phyloP scores from a whole-genome alignment of 2,797 vertebrate species.

The Oryzias dopingdopingensis region DNA sequence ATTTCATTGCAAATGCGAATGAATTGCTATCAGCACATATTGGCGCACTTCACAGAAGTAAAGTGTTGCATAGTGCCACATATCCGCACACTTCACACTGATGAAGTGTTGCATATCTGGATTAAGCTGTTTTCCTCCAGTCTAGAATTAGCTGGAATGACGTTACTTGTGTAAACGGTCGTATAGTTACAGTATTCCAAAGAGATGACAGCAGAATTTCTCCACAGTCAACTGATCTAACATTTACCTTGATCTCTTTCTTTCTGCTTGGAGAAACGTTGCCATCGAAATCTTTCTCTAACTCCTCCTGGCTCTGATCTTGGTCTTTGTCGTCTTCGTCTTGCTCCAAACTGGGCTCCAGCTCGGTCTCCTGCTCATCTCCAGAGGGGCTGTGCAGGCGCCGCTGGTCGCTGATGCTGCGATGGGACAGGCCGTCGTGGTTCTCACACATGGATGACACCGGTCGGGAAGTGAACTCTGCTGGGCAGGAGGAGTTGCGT shows the following conservation, averaged over 20 bases:
- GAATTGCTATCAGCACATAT: no score
- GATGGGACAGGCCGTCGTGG: constrained; percentile 79
- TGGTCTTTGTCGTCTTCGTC: constrained; percentile 71
- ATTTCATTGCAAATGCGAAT: no score
- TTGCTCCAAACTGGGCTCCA: constrained; percentile 78
- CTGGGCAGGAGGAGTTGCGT: background rate
- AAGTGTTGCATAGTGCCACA: no score
- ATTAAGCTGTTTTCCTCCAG: no score
- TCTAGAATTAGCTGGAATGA: no score
- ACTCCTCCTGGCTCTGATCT: constrained; percentile 55
- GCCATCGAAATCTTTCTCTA: constrained; percentile 71
- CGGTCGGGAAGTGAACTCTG: constrained; percentile 89
- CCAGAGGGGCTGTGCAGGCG: constrained; percentile 69
- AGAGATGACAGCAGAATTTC: no score
- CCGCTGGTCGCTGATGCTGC: constrained; percentile 64
- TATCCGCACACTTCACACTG: no score
- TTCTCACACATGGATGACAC: constrained; percentile 90
- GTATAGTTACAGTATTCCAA: no score
- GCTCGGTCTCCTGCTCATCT: constrained; percentile 78
- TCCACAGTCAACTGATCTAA: no score
- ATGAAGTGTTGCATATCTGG: no score
- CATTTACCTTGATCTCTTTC: constrained; percentile 91
- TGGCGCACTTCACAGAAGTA: no score
- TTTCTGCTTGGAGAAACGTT: constrained; percentile 89
- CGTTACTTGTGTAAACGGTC: no score